Evolutionary conservation across 2,797 vertebrate species (phyloP).

Genomic region (Sebastes umbrosus): DNA sequence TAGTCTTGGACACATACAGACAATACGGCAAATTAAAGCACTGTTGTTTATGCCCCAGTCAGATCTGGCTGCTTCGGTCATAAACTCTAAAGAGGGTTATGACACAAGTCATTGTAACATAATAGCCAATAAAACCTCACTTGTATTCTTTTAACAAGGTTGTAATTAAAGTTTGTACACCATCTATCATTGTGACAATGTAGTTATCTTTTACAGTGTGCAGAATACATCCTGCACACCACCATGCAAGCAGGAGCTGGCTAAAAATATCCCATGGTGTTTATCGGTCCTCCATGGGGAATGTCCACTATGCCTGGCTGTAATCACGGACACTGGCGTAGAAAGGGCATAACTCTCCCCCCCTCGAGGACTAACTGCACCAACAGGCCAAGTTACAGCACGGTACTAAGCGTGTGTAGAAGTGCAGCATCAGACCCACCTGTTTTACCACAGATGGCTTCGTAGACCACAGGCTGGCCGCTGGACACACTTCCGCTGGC

Average conservation of each 20-base stretch:
- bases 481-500: slow-evolving; percentile 76
- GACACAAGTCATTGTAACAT: not conserved
- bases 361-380: not conserved
- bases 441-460: slow-evolving; percentile 83
- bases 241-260: slow-evolving; percentile 8
- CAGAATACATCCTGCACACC: slow-evolving; percentile 18
- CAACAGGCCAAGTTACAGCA: slow-evolving; percentile 16
- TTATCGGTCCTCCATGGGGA: slow-evolving; percentile 69
- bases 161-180: not conserved
- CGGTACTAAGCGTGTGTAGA: slow-evolving; percentile 27
- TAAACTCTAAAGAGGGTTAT: not conserved
- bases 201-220: slow-evolving; percentile 27
- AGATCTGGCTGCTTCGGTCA: slow-evolving; percentile 21
- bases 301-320: slow-evolving; percentile 76
- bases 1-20: slow-evolving; percentile 34
- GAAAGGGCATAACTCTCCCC: slow-evolving; percentile 23
- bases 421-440: slow-evolving; percentile 80
- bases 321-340: slow-evolving; percentile 57
- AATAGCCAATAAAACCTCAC: slow-evolving; percentile 21
- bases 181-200: slow-evolving; percentile 12
- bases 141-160: not conserved
- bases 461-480: slow-evolving; percentile 77
- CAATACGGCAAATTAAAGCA: slow-evolving; percentile 19
- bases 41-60: slow-evolving; percentile 22
- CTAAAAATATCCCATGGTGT: slow-evolving; percentile 71